Base-by-base conservation (phyloP, 1,140 invertebrate genomes). In the Drosophila parvula region DNA sequence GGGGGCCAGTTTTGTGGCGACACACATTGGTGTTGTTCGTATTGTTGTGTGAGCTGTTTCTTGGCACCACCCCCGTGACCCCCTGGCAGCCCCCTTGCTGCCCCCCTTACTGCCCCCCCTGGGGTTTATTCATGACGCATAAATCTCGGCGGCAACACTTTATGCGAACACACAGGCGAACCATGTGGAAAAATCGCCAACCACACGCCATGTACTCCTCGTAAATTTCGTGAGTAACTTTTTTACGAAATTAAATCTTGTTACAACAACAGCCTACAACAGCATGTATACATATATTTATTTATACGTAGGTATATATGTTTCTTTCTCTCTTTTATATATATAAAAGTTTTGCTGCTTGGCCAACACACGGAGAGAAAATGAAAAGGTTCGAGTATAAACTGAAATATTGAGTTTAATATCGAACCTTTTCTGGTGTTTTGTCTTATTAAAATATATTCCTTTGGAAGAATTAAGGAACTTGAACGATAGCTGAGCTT, bases 201-300 rank as follows among this genome's bases (percentile, higher is more conserved):
- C 83, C 83, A 77, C 83, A 83, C 68, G 84, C 85, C 81, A 90
- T 90, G 85, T 90, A 85, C 85, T 90, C 71, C 85, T 90, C 85
- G 68, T 90, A 90, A 90, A 90, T 90, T 86, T 84, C 74, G 61
- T 81, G 81, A 90, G 81, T 84, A 90, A 90, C 85, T 90, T 90
- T 89, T 90, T 90, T 90, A 90, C 85, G 81, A 90, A 90, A 90
- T 90, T 81, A 90, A 90, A 90, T 90, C 85, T 90, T 90, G 85
- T 85, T 70, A 89, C 84, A 89, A 76, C 84, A 81, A 78, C 78
- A 79, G 69, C 69, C 55, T 43, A 78, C 71, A 79, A 48, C 47
- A 65, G 53, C 64, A 30, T 63, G 51, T 61, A 56, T 51, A 74
- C 56, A 76, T 38, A 28, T 57, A 61, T 67, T 64, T 59, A 77